phyloP scores from a whole-genome alignment of 2,797 vertebrate species.

The Cetoscarus ocellatus region DNA sequence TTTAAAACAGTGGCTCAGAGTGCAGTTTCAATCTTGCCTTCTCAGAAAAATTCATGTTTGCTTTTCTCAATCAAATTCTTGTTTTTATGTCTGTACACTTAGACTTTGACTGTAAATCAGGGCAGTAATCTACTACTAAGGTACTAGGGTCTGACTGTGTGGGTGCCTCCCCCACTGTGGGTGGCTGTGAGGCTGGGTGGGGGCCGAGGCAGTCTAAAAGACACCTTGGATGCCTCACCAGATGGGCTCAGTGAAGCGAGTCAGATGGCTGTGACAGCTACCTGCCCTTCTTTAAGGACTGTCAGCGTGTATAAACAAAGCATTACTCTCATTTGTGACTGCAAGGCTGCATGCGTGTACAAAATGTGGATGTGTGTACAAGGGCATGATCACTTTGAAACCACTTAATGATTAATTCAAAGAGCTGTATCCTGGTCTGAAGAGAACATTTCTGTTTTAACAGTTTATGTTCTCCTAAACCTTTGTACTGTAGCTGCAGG shows the following conservation, averaged over 20 bases:
- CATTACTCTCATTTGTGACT: slow-evolving; percentile 63
- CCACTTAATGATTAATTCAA: background rate
- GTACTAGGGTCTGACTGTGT: background rate
- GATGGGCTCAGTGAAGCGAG: slow-evolving; percentile 71
- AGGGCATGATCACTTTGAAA: background rate
- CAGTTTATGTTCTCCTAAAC: background rate
- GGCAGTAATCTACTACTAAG: slow-evolving; percentile 1
- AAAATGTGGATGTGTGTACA: background rate
- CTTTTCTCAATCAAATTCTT: background rate
- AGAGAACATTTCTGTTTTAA: no score
- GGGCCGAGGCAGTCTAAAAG: slow-evolving; percentile 38
- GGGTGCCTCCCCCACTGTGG: slow-evolving; percentile 53
- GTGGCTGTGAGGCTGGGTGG: slow-evolving; percentile 13
- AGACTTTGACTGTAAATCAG: background rate
- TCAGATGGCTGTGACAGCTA: slow-evolving; percentile 71
- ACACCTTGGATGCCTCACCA: slow-evolving; percentile 67
- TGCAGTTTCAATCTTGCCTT: slow-evolving; percentile 15
- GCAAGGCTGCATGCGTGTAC: slow-evolving; percentile 5
- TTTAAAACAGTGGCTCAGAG: slow-evolving; percentile 14
- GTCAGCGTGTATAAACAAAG: slow-evolving; percentile 71
- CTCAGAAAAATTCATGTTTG: background rate
- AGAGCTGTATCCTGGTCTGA: background rate
- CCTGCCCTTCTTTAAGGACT: slow-evolving; percentile 72
- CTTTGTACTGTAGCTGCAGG: no score
- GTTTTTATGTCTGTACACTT: background rate